Evolutionary conservation across 2,888 invertebrate genomes (phyloP).

Genomic region (Nemoura dubitans): DNA sequence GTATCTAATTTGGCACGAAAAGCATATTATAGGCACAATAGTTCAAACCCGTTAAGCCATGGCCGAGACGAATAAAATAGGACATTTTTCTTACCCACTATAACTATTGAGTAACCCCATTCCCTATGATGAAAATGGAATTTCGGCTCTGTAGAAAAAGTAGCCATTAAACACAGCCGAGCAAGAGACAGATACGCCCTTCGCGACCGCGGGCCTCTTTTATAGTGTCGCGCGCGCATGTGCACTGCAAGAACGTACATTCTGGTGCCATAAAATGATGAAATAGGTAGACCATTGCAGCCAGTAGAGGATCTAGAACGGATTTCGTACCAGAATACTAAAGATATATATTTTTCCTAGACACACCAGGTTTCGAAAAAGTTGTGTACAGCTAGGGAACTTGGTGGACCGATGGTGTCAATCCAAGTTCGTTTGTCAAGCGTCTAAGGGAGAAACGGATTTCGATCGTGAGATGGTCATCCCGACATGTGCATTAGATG

Average conservation of each 20-base stretch:
- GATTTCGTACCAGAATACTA: background rate
- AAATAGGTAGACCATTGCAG: background rate
- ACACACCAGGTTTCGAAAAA: background rate
- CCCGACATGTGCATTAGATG: background rate
- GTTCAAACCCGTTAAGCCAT: background rate
- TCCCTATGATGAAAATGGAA: background rate
- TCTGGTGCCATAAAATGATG: background rate
- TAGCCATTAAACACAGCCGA: background rate
- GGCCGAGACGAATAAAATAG: background rate
- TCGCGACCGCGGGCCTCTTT: background rate
- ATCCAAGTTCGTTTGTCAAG: background rate
- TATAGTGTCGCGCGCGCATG: background rate
- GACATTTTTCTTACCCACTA: background rate
- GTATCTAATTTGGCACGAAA: background rate
- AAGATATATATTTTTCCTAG: background rate
- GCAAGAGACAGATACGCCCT: background rate
- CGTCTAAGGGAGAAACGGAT: background rate
- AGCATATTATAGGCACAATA: too few species aligned
- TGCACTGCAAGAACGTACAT: background rate
- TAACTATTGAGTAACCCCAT: slow-evolving; percentile 1
- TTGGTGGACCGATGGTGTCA: background rate
- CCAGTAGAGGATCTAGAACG: background rate
- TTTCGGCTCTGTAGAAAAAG: background rate
- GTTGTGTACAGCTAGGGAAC: background rate
- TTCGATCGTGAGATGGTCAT: background rate